Percentiles rank a stretch among this genome's conserved stretches.
Conservation (phyloP, 2,888 invertebrate species). For the Protodeltote pygarga region DNA sequence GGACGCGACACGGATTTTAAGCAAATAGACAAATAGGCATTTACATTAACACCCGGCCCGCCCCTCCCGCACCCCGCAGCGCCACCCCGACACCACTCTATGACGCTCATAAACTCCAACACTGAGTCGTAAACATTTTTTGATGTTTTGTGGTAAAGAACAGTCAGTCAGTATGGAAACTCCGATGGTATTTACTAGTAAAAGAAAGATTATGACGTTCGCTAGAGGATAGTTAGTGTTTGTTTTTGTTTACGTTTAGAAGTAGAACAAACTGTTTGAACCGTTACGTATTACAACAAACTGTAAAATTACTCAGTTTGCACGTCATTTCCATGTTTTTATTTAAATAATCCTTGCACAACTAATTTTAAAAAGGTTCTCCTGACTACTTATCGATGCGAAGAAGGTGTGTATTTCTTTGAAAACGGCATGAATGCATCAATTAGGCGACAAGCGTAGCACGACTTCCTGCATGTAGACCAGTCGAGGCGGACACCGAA, state of each 20-base stretch:
- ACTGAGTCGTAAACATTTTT: constrained; percentile 45
- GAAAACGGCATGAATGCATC: constrained; percentile 51
- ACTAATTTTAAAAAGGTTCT: constrained; percentile 15
- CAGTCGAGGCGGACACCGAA: constrained; percentile 46
- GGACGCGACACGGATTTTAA: constrained; percentile 84
- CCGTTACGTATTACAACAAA: constrained; percentile 1
- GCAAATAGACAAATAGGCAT: constrained; percentile 83
- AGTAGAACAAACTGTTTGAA: too few relatives aligned
- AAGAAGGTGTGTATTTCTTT: constrained; percentile 45
- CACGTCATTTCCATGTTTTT: constrained; percentile 1
- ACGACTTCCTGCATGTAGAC: constrained; percentile 51
- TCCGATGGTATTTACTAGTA: constrained; percentile 36
- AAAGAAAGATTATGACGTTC: constrained; percentile 28
- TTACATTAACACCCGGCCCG: constrained; percentile 75
- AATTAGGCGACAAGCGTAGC: constrained; percentile 50
- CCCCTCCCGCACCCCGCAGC: constrained; percentile 40
- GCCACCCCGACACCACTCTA: constrained; percentile 38
- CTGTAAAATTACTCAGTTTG: constrained; percentile 3
- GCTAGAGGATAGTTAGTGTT: not conserved
- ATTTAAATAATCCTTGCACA: constrained; percentile 1
- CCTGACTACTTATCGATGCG: constrained; percentile 41
- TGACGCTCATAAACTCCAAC: constrained; percentile 51
- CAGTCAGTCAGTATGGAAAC: constrained; percentile 51
- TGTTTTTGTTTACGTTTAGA: not conserved
- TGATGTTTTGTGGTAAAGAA: constrained; percentile 46